Evolutionary conservation across 2,888 invertebrate species (phyloP), one percentile per base, ranked within the genome.

Genomic region (Amorpha juglandis): DNA sequence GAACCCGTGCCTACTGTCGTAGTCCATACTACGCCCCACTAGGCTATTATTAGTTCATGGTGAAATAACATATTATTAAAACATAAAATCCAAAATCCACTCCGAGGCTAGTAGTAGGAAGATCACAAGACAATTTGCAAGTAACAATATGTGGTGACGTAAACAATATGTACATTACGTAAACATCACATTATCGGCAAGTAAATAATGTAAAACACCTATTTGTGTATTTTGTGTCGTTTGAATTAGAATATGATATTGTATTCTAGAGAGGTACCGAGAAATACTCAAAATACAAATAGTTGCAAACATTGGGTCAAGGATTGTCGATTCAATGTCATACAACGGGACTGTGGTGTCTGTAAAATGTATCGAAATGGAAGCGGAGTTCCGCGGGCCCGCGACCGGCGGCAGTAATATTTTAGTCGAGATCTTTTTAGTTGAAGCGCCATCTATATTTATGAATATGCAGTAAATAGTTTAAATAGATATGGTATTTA

Each of bases 301-400:
- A 72, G 71, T 77, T 75, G 71, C 74, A 74, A 79, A 78, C 77
- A 79, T 79, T 82, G 74, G 86, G 85, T 86, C 87, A 88, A 88
- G 86, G 86, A 71, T 80, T 76, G 74, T 69, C 68, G 68, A 67
- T 72, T 78, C 80, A 76, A 79, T 81, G 80, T 75, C 78, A 70
- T 69, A 68, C 76, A 82, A 82, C 79, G 79, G 76, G 75, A 78
- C 64, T 64, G 64, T 67, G 67, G 58, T 42, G 50, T 62, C 50
- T 52, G 65, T 52, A 38, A 62, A 62, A 63, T 63, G 27, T 52
- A 27, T 19, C 12, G 42, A 27, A 33, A 53, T 33, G 35, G n/a
- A 35, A 35, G n/a, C 38, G 16, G 64, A 58, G 64, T 65, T 65
- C 64, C 64, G 64, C 64, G 21, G 55, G 55, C 16, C 35, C 9